Base-by-base conservation (phyloP, 1,140 invertebrate genomes). In the Panagrolaimus sp. region DNA sequence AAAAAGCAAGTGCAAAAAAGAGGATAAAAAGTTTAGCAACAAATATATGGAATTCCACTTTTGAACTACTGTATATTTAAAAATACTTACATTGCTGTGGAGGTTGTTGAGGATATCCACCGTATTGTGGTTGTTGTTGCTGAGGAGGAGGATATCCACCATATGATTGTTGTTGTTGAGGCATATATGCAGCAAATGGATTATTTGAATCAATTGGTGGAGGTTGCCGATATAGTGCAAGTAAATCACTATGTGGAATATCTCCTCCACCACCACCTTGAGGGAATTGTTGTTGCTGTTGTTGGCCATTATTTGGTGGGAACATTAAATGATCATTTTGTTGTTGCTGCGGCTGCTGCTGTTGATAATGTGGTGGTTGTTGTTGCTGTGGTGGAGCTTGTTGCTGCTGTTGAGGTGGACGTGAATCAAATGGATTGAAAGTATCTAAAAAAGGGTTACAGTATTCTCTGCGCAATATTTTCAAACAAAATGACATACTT, bases 361-460 rank as follows among this genome's bases (percentile, higher is more conserved):
- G 47, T 48, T 15, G n/a, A 24, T 32, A 52, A 28, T 48, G 62
- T 38, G 32, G 47, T 46, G 43, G 9, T 63, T 38, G 32, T 38
- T 38, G 32, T 38, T 38, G 32, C 7, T 2, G 44, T 62, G 58
- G 52, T 15, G 67, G 67, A 43, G 67, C 48, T n/a, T 55, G 47
- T 12, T 55, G 66, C 0, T 14, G 55, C 4, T 43, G 67, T 24
- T 69, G 67, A 14, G 26, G 55, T 1, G 52, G 52, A 43, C 63
- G 21, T 3, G 69, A 28, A 44, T 62, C 76, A 63, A 77, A 72
- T 10, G 73, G 76, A 71, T 78, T 72, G 44, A 71, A 75, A 44
- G 21, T 15, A 0, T 21, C 73, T 32, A 14, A 9, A 65, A 52
- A 38, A 38, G 2, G n/a, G n/a, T 4, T 38, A 38, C 32, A 2